A percentile compares a stretch with the other conserved stretches of the same genome.
These are phyloP conservation scores for Anadara kagoshimensis DNA, from an alignment of 1,140 invertebrate species.

Conservation along the genomic window DNA sequence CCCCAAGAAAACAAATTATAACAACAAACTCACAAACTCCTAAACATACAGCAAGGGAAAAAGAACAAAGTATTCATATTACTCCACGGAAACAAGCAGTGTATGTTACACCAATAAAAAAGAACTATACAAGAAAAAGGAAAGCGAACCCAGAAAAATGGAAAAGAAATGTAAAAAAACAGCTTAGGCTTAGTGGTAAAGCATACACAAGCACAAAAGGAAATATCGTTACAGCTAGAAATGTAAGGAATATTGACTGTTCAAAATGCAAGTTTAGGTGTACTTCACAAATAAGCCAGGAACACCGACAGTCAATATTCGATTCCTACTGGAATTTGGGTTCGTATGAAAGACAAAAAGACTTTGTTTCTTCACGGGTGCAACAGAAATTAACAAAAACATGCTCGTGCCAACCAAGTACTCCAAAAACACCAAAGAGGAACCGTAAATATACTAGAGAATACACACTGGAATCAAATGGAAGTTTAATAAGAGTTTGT, in stretches of 20 bases:
- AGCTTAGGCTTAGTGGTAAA: neutral
- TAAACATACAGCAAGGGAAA: neutral
- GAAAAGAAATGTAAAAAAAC: conserved; percentile 1
- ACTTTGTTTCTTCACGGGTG: too few species aligned
- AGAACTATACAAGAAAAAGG: neutral
- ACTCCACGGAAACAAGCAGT: neutral
- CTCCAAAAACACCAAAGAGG: too few species aligned
- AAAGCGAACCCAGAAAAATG: neutral
- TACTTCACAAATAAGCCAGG: neutral
- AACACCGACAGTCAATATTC: neutral
- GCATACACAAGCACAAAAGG: neutral
- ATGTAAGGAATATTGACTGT: neutral
- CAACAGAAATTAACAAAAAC: too few species aligned
- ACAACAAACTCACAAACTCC: neutral
- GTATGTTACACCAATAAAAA: neutral
- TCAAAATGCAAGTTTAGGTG: neutral
- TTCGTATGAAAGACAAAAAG: neutral
- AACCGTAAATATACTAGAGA: too few species aligned
- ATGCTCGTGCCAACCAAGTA: too few species aligned
- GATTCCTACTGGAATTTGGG: neutral
- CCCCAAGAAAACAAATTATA: neutral
- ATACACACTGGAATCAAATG: too few species aligned
- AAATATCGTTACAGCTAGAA: neutral
- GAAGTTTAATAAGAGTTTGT: too few species aligned
- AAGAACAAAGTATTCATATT: neutral